Base-by-base conservation (phyloP, 2,113 vertebrate species). In the Scophthalmus maximus region DNA sequence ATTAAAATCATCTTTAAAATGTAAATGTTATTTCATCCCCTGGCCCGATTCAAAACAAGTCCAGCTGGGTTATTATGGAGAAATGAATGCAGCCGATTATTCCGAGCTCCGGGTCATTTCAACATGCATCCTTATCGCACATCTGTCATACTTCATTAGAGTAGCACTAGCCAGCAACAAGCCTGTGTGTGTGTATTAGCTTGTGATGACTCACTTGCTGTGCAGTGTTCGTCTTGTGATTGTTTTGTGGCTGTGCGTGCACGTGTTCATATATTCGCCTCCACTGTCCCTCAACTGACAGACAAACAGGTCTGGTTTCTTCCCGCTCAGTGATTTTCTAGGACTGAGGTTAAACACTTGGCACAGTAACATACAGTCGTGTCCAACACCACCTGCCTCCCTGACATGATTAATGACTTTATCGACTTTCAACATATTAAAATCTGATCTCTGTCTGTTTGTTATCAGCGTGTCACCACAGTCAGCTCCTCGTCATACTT, bases 261-360 rank as follows among this genome's bases (percentile, higher is more conserved):
- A 1, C 18, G 3, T 61, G 8, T 62, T 62, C 9, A 47, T 38
- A 29, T 49, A 4, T 66, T 17, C 8, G 9, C 23, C 18, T 50
- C 60, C 46, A 65, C 55, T 57, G 57, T 87, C 64, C 72, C 78
- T 88, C 70, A 74, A 6, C 62, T 52, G 10, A 34, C 58, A 67
- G 49, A 50, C 72, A 79, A 87, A 90, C 88, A 68, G 84, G 86
- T 90, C 81, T 70, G 82, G 34, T 63, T 65, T 59, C 81, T 82
- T 78, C 63, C 27, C 7, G 0, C 63, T 68, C 57, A 6, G 36
- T 49, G 68, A 65, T 71, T 75, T 61, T 75, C 51, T 59, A 2
- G 51, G 23, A 30, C 11, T 70, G 26, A 49, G 64, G 62, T 74
- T 63, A 63, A 76, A 83, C 50, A 17, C 70, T 85, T 88, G 82